phyloP scores from a whole-genome alignment of 2,888 invertebrate species.

The Netelia virgata region DNA sequence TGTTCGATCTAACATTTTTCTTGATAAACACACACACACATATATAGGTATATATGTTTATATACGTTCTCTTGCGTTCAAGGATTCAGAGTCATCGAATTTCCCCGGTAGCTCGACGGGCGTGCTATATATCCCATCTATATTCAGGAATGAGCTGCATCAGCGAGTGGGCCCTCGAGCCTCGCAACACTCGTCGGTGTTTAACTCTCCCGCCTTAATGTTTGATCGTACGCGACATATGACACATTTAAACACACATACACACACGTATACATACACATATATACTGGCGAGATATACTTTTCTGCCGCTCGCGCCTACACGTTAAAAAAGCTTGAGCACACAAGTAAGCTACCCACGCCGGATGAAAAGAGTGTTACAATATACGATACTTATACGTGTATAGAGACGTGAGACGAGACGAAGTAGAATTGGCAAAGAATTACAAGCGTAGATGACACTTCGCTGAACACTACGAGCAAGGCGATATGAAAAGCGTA shows the following conservation, averaged over 20 bases:
- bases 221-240: slow-evolving; percentile 45
- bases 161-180: slow-evolving; percentile 52
- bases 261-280: background rate
- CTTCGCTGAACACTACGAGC: too few species aligned
- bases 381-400: slow-evolving; percentile 11
- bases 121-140: slow-evolving; percentile 31
- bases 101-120: slow-evolving; percentile 35
- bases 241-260: slow-evolving; percentile 6
- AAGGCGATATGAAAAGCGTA: too few species aligned
- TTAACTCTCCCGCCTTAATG: slow-evolving; percentile 58
- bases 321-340: slow-evolving; percentile 35
- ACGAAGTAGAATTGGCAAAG: background rate
- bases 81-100: slow-evolving; percentile 21
- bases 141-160: slow-evolving; percentile 54
- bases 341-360: slow-evolving; percentile 38
- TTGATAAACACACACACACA: too few species aligned
- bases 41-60: too few species aligned
- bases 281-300: slow-evolving; percentile 51
- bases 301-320: slow-evolving; percentile 40
- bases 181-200: slow-evolving; percentile 60
- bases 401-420: background rate
- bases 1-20: background rate
- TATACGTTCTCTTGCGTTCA: background rate
- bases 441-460: background rate
- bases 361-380: slow-evolving; percentile 27